Evolutionary conservation across 1,140 invertebrate genomes (phyloP), one percentile per base, ranked within the genome.

Genomic region (Drosophila tsacasi): DNA sequence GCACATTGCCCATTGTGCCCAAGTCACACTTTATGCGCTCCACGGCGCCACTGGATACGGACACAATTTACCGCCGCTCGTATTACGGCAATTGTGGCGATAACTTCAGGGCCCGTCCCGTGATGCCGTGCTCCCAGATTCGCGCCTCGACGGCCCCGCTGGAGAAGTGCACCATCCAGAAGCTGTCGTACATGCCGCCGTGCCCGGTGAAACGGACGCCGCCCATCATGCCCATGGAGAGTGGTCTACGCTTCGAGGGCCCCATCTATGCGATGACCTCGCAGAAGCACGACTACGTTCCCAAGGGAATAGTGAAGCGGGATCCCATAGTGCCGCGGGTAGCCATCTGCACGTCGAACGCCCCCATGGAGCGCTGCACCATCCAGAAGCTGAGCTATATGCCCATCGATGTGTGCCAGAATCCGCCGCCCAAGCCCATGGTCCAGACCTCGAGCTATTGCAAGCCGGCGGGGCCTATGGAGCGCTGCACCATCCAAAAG

Each of bases 181-280:
- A 94, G 81, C 83, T 95, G 78, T 94, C 94, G 0, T 95, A 93
- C 71, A 94, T 94, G 90, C 93, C 94, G 17, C 93, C 94, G 2
- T 94, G 93, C 60, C 92, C 76, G 30, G 81, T 89, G 0, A 69
- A 82, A 60, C 94, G 94, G 19, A 84, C 92, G 0, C 78, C 80
- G 10, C 79, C 92, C 35, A 93, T 94, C 23, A 13, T 77, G 5
- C 92, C 92, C 25, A 65, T 72, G 55, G 76, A 78, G 37, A 91
- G 83, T 35, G 86, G 86, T 0, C 32, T 93, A 44, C 82, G 86
- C 4, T 93, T 95, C 7, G 93, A 95, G 86, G 96, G 96, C 6
- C 96, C 96, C 23, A 95, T 96, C 93, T 95, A 96, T 91, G 94
- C 95, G 63, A 93, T 95, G 64, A 96, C 96, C 6, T 96, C 96